phyloP scores from a whole-genome alignment of 2,888 invertebrate genomes.

The Notodonta dromedarius region DNA sequence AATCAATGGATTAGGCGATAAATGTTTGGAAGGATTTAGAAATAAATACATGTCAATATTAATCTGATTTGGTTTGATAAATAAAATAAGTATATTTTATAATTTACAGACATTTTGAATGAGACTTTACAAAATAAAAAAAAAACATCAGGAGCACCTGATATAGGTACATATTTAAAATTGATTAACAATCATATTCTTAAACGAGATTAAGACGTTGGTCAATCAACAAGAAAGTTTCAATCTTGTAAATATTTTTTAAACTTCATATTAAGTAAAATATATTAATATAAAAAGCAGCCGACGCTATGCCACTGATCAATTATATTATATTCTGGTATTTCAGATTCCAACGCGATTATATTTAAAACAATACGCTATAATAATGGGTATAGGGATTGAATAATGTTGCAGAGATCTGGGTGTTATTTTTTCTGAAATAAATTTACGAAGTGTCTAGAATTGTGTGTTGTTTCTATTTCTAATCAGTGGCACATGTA shows the following conservation, averaged over 20 bases:
- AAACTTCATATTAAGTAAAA: too few species aligned
- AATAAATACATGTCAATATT: not conserved
- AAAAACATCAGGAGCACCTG: too few species aligned
- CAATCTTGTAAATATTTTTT: too few species aligned
- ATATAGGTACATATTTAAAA: too few species aligned
- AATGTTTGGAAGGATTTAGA: not conserved
- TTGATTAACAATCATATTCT: too few species aligned
- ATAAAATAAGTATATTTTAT: too few species aligned
- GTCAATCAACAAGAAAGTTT: too few species aligned
- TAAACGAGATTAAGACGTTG: too few species aligned
- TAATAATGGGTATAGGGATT: not conserved
- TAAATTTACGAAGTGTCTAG: conserved; percentile 40
- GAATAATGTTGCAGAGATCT: not conserved
- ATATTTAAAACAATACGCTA: not conserved
- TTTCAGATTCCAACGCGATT: not conserved
- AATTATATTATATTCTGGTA: not conserved
- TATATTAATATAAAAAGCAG: too few species aligned
- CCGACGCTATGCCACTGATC: not conserved
- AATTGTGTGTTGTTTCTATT: conserved; percentile 56
- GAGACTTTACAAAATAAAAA: too few species aligned
- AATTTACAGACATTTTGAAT: too few species aligned
- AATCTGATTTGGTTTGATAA: too few species aligned
- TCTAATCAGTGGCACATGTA: conserved; percentile 49
- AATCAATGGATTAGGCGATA: conserved; percentile 15
- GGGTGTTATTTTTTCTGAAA: not conserved